These are phyloP conservation scores for Oryzias dopingdopingensis DNA, from an alignment of 2,797 vertebrate genomes.

Conservation along the genomic window DNA sequence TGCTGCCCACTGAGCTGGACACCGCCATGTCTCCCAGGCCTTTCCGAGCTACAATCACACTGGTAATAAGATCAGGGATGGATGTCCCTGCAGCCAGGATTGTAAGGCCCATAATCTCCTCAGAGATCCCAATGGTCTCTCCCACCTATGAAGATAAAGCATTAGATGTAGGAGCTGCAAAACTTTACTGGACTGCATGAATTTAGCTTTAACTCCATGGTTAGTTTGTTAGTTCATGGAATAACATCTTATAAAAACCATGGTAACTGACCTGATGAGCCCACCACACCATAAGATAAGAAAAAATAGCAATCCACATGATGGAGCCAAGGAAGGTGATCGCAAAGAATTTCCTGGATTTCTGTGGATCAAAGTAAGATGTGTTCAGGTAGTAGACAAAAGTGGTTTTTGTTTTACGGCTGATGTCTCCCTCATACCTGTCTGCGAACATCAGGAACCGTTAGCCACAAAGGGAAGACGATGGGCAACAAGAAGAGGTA, in stretches of 20 bases:
- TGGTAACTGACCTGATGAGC: slow-evolving; percentile 88
- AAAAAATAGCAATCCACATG: slow-evolving; percentile 90
- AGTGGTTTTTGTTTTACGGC: background rate
- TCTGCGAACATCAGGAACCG: slow-evolving; percentile 90
- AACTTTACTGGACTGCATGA: background rate
- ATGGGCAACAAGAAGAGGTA: slow-evolving; percentile 93
- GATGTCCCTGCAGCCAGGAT: slow-evolving; percentile 96
- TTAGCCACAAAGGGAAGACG: slow-evolving; percentile 93
- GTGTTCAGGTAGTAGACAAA: slow-evolving; percentile 1
- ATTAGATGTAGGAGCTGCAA: background rate
- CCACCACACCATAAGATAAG: slow-evolving; percentile 99
- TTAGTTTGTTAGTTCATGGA: background rate
- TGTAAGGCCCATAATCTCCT: slow-evolving; percentile 97
- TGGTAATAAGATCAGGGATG: slow-evolving; percentile 97
- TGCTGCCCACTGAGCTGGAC: slow-evolving; percentile 96
- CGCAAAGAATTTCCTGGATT: slow-evolving; percentile 84
- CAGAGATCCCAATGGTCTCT: slow-evolving; percentile 95
- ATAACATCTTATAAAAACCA: background rate
- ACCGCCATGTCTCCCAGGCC: slow-evolving; percentile 97
- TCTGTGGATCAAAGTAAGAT: slow-evolving; percentile 69
- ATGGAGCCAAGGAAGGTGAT: slow-evolving; percentile 91
- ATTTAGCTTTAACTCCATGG: background rate
- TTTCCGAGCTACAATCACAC: slow-evolving; percentile 96
- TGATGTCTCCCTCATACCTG: slow-evolving; percentile 68
- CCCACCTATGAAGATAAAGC: slow-evolving; percentile 81